Base-by-base conservation (phyloP, 2,888 invertebrate genomes). In the Quadriops clusia region DNA sequence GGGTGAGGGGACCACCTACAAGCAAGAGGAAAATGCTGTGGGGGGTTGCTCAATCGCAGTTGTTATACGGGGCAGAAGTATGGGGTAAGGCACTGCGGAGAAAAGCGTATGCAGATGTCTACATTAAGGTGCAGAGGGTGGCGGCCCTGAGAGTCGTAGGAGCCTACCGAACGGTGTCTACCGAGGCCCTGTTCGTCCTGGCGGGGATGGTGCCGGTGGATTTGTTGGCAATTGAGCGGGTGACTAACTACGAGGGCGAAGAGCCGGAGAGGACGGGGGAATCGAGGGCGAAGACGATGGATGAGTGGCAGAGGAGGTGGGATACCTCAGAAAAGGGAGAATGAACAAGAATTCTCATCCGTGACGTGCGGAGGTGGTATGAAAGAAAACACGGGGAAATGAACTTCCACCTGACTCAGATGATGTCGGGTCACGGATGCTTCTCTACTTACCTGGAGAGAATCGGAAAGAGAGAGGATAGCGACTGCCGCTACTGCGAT, bases 71-170 rank as follows among this genome's bases (percentile, higher is more conserved):
- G 6, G 4, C 28, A 20, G 17, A 17, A 9, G 28, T 17, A 17
- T 28, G 28, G 28, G 25, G 16, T 13, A 26, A 26, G 27, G 16
- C 8, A n/a, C n/a, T n/a, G n/a, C n/a, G n/a, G n/a, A n/a, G n/a
- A n/a, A n/a, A n/a, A n/a, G n/a, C n/a, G n/a, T n/a, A n/a, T n/a
- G n/a, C n/a, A n/a, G n/a, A n/a, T n/a, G n/a, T n/a, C n/a, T n/a
- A n/a, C n/a, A n/a, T n/a, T n/a, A n/a, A n/a, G n/a, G n/a, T n/a
- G n/a, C n/a, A n/a, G n/a, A n/a, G n/a, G 9, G 10, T 17, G 15
- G 23, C 3, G 13, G 8, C 23, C 12, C 23, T 23, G 2, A 11
- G 24, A 8, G 14, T 23, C 12, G 24, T 23, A 14, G 14, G 5
- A n/a, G 24, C 24, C n/a, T 23, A 23, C 6, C 8, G 24, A 11